These are phyloP conservation scores for Drosophila kepulauana DNA, from an alignment of 1,140 invertebrate species.

Conservation along the genomic window DNA sequence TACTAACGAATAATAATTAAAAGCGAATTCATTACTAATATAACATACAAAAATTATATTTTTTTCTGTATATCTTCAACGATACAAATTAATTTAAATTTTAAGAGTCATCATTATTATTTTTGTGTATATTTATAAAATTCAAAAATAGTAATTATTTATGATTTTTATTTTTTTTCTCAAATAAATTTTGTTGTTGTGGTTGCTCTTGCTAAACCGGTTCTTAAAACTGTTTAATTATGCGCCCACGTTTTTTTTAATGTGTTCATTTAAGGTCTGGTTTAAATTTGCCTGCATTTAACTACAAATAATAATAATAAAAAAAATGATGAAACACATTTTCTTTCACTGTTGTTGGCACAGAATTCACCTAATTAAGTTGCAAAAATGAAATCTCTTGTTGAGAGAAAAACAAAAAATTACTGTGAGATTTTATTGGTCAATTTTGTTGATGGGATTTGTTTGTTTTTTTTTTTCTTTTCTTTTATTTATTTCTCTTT, in stretches of 20 bases:
- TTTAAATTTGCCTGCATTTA: background rate
- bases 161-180: too few relatives aligned
- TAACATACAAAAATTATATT: too few relatives aligned
- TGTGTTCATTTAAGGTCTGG: background rate
- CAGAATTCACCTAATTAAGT: constrained; percentile 46
- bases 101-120: too few relatives aligned
- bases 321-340: constrained; percentile 30
- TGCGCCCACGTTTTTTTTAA: background rate
- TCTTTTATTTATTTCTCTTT: constrained; percentile 33
- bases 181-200: too few relatives aligned
- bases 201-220: background rate
- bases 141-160: too few relatives aligned
- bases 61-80: too few relatives aligned
- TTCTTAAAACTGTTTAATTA: background rate
- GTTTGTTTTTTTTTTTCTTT: constrained; percentile 42
- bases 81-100: too few relatives aligned
- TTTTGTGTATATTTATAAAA: too few relatives aligned
- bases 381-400: constrained; percentile 39
- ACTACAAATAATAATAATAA: background rate
- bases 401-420: constrained; percentile 39
- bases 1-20: too few relatives aligned
- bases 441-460: constrained; percentile 48
- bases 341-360: constrained; percentile 6
- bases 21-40: too few relatives aligned
- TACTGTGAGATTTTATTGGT: constrained; percentile 71